These are phyloP conservation scores for Mythimna lalbum DNA, from an alignment of 2,888 invertebrate species.

Conservation along the genomic window DNA sequence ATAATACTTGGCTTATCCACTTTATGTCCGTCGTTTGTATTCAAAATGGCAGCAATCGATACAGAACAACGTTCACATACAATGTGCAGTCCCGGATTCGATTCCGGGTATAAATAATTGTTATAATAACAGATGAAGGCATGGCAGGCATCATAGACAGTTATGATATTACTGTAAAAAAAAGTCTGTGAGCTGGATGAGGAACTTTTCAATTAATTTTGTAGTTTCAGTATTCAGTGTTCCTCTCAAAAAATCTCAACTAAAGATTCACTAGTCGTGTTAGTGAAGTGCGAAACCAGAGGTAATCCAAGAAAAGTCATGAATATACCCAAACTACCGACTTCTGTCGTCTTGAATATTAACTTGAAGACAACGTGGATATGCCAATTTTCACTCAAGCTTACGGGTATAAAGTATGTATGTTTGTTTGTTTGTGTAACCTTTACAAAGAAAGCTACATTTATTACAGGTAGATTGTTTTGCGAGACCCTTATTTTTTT, in stretches of 20 bases:
- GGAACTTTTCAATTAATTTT: neutral
- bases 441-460: conserved; percentile 17
- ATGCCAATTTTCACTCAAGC: conserved; percentile 13
- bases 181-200: neutral
- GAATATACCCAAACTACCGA: conserved; percentile 37
- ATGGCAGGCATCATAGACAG: no score
- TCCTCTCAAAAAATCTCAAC: neutral
- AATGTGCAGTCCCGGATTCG: conserved; percentile 32
- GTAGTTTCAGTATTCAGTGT: neutral
- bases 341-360: conserved; percentile 34
- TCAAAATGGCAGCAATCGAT: conserved; percentile 31
- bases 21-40: conserved; percentile 15
- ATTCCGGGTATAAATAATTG: conserved; percentile 14
- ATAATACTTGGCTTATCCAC: conserved; percentile 28
- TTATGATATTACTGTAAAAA: conserved; percentile 2
- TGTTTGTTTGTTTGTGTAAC: conserved; percentile 40
- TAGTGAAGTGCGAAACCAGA: conserved; percentile 27
- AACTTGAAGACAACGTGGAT: conserved; percentile 35
- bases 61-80: conserved; percentile 8
- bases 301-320: neutral
- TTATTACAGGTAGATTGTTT: conserved; percentile 43
- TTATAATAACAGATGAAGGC: neutral
- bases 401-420: conserved; percentile 37
- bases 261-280: conserved; percentile 23
- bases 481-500: neutral